Evolutionary conservation across 2,113 vertebrate species (phyloP).

Genomic region (Melanotaenia duboulayi): DNA sequence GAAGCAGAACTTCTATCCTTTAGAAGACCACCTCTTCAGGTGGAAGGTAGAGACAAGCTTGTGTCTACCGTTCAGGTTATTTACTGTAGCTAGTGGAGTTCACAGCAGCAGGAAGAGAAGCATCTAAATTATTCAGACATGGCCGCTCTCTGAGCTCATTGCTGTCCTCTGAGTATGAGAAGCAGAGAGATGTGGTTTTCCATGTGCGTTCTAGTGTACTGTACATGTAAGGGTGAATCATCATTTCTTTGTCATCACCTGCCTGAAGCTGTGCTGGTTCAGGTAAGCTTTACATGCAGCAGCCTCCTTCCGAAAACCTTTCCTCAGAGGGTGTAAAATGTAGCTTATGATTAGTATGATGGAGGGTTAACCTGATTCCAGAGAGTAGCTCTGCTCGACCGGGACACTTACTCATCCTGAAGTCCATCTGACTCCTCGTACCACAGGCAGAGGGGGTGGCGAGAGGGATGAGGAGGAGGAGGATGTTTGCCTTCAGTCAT

Average conservation of each 20-base stretch:
- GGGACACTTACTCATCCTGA: slow-evolving; percentile 35
- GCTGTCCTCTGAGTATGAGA: slow-evolving; percentile 7
- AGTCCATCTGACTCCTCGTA: slow-evolving; percentile 38
- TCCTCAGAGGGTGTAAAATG: too few species aligned
- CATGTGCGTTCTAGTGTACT: not conserved
- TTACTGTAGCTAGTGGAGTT: slow-evolving; percentile 20
- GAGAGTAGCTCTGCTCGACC: not conserved
- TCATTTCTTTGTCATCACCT: too few species aligned
- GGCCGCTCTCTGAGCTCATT: slow-evolving; percentile 51
- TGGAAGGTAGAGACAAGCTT: too few species aligned
- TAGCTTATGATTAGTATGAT: too few species aligned
- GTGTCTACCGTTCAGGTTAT: slow-evolving; percentile 8
- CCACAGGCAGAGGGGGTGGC: slow-evolving; percentile 31
- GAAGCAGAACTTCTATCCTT: too few species aligned
- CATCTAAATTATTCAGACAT: slow-evolving; percentile 66
- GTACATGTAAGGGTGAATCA: too few species aligned
- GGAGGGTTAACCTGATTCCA: not conserved
- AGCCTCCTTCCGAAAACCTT: slow-evolving; percentile 8
- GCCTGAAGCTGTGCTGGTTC: too few species aligned
- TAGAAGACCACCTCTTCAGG: too few species aligned
- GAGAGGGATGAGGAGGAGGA: slow-evolving; percentile 9
- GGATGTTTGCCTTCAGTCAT: slow-evolving; percentile 36
- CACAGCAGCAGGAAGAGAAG: slow-evolving; percentile 32
- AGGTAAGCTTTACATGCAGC: too few species aligned
- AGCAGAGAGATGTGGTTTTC: not conserved